phyloP scores from a whole-genome alignment of 2,113 vertebrate genomes.

The Formicarius rufipectus region DNA sequence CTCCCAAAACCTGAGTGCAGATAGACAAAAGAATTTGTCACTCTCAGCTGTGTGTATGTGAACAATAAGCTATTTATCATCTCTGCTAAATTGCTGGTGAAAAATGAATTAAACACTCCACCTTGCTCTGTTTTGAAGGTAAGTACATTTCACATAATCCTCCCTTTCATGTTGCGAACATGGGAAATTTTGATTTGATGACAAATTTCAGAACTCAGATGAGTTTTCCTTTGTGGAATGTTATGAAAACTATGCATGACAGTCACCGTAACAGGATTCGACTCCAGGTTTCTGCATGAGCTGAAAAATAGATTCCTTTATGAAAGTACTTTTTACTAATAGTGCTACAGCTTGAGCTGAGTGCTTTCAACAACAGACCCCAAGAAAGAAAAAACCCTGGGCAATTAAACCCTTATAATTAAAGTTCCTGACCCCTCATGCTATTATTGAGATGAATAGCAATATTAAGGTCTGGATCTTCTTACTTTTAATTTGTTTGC shows the following conservation, averaged over 20 bases:
- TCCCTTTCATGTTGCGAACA: neutral
- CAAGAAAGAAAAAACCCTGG: neutral
- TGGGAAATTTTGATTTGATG: neutral
- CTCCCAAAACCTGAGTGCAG: neutral
- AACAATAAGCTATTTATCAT: neutral
- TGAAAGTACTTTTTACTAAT: neutral
- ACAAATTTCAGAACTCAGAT: neutral
- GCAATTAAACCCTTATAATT: neutral
- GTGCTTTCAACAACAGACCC: neutral
- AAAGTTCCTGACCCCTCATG: neutral
- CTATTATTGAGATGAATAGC: neutral
- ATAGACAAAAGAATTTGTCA: neutral
- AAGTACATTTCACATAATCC: neutral
- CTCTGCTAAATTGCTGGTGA: neutral
- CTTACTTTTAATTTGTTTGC: neutral
- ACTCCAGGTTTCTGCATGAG: neutral
- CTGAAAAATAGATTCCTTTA: neutral
- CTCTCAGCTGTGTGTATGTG: neutral
- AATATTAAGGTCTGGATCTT: neutral
- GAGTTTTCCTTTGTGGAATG: neutral
- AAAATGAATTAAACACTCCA: neutral
- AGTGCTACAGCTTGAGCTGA: neutral
- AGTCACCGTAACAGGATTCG: accelerated
- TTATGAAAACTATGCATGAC: accelerated
- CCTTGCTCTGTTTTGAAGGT: neutral